phyloP scores from a whole-genome alignment of 2,888 invertebrate species.

The Chrysina gloriosa region DNA sequence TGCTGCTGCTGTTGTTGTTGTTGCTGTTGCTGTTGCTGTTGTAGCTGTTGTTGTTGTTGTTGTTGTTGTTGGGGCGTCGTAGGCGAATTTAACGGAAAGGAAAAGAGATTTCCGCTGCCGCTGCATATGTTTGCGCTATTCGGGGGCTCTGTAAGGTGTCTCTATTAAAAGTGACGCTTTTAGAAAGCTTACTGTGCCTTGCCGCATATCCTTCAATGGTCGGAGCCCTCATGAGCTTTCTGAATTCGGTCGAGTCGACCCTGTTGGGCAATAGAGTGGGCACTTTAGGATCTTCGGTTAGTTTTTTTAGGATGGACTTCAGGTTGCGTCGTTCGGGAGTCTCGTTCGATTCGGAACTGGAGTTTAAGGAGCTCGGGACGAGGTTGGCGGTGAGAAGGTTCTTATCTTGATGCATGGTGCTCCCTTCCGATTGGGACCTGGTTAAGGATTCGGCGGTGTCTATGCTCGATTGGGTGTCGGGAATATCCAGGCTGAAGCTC shows the following conservation, averaged over 20 bases:
- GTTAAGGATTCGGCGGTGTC: slow-evolving; percentile 70
- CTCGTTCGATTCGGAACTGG: slow-evolving; percentile 81
- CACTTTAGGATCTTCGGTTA: slow-evolving; percentile 73
- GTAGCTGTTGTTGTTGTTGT: slow-evolving; percentile 56
- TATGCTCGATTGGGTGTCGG: slow-evolving; percentile 68
- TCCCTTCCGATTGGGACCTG: slow-evolving; percentile 84
- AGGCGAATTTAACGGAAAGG: slow-evolving; percentile 60
- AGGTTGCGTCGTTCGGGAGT: slow-evolving; percentile 83
- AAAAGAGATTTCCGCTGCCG: slow-evolving; percentile 55
- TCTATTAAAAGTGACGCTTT: slow-evolving; percentile 89
- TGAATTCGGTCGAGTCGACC: slow-evolving; percentile 70
- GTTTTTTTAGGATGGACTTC: slow-evolving; percentile 86
- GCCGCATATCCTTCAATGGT: slow-evolving; percentile 91
- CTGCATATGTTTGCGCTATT: slow-evolving; percentile 57
- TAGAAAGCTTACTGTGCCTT: slow-evolving; percentile 86
- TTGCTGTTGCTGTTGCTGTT: not conserved
- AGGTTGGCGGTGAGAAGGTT: slow-evolving; percentile 53
- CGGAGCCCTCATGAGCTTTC: slow-evolving; percentile 81
- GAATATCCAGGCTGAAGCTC: slow-evolving; percentile 83
- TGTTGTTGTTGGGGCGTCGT: slow-evolving; percentile 60
- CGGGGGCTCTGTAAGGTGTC: slow-evolving; percentile 88
- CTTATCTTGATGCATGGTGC: slow-evolving; percentile 73
- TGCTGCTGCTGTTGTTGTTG: not conserved
- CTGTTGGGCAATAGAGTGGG: slow-evolving; percentile 55
- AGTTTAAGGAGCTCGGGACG: slow-evolving; percentile 60